Base-by-base conservation (phyloP, 2,797 vertebrate species). In the Alauda arvensis region DNA sequence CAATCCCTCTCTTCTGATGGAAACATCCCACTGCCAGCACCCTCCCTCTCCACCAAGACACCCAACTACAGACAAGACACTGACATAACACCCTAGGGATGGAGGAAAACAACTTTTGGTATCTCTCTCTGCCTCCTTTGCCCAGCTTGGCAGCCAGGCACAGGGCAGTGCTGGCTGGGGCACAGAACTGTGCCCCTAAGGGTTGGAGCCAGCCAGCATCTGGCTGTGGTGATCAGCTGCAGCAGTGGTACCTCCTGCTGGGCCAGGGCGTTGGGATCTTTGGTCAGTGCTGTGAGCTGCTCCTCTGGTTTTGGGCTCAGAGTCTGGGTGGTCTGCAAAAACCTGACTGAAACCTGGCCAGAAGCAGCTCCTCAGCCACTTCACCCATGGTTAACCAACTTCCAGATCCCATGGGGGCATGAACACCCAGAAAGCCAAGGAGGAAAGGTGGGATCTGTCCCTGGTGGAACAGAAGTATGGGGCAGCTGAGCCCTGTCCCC, bases 381-480 rank as follows among this genome's bases (percentile, higher is more conserved):
- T 6, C 23, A 19, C 7, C 8, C 3, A 0, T 1, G 3, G 11
- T 24, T 68, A 71, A 43, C 14, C 23, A 63, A 6, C 34, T 61
- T 51, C 62, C 48, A 72, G 55, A 17, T 26, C 31, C 49, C 6
- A 0, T 8, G 39, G 20, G 10, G 31, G 8, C 3, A 9, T 14
- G 52, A 34, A 7, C n/a, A 67, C 4, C 3, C 45, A 70, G 42
- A 53, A 67, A 42, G 10, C 7, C 28, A 10, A 18, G 5, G 6
- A 55, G 33, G 33, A 55, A 34, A 51, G 40, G 21, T 18, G 33
- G 12, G 3, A 5, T 25, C 20, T 48, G 16, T 74, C 17, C 31
- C 31, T 57, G 3, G 5, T 19, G 33, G 23, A 45, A 6, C 0
- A 1, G 7, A 1, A 3, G 16, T 12, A 5, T 3, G 12, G 43